phyloP scores from a whole-genome alignment of 2,888 invertebrate genomes.

The Parnassius glacialis region DNA sequence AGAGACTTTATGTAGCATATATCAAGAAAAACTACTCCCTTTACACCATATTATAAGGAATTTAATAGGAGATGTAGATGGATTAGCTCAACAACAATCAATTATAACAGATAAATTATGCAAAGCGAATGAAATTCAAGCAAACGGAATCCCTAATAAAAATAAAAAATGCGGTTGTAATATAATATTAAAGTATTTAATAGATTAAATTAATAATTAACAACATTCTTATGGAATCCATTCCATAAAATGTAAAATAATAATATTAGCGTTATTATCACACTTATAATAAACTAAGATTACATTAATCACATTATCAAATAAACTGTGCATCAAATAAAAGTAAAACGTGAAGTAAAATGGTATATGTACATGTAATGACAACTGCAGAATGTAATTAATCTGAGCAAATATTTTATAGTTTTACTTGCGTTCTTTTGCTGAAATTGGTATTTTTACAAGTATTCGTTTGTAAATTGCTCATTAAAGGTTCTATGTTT shows the following conservation, averaged over 20 bases:
- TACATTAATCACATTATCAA: background rate
- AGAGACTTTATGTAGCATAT: slow-evolving; percentile 39
- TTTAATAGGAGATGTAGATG: slow-evolving; percentile 53
- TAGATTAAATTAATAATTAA: too few relatives aligned
- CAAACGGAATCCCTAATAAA: slow-evolving; percentile 33
- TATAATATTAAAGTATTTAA: too few relatives aligned
- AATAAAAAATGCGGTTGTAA: slow-evolving; percentile 32
- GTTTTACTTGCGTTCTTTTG: too few relatives aligned
- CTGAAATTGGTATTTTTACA: too few relatives aligned
- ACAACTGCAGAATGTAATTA: too few relatives aligned
- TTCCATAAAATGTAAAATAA: too few relatives aligned
- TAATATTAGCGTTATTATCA: background rate
- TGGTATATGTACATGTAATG: too few relatives aligned
- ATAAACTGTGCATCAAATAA: background rate
- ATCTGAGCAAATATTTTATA: too few relatives aligned
- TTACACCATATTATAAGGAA: slow-evolving; percentile 51
- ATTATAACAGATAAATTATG: slow-evolving; percentile 40
- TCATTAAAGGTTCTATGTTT: too few relatives aligned
- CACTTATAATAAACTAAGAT: background rate
- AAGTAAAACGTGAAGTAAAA: too few relatives aligned
- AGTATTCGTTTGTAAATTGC: too few relatives aligned
- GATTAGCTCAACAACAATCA: slow-evolving; percentile 45
- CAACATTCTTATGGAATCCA: too few relatives aligned
- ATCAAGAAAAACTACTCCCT: slow-evolving; percentile 57
- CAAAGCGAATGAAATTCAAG: slow-evolving; percentile 33